Conservation (phyloP, 2,888 invertebrate genomes). For the Pogonocherus hispidulus region DNA sequence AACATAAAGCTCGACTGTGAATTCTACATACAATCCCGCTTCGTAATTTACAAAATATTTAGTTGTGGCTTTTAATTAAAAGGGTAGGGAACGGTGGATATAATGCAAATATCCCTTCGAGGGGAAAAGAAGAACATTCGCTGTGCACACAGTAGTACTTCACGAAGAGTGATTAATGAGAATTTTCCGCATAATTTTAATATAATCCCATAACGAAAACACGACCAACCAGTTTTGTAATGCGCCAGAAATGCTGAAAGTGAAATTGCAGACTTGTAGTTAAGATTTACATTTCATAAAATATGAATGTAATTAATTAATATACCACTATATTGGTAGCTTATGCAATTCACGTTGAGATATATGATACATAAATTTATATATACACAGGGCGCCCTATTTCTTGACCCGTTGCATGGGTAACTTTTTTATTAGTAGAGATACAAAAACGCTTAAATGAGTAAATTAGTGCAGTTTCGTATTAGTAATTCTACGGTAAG, state of each 20-base stretch:
- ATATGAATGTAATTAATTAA: too few species aligned
- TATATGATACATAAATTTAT: too few species aligned
- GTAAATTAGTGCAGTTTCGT: too few species aligned
- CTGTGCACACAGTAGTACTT: constrained; percentile 1
- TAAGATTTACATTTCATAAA: too few species aligned
- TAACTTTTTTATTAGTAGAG: too few species aligned
- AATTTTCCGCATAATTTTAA: constrained; percentile 11
- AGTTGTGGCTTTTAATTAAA: constrained; percentile 13
- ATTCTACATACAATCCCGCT: background rate
- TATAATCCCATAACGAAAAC: background rate
- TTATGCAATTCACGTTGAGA: too few species aligned
- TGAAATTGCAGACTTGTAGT: background rate
- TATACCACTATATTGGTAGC: too few species aligned
- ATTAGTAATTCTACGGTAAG: too few species aligned
- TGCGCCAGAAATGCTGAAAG: background rate
- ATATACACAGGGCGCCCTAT: too few species aligned
- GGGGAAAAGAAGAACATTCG: constrained; percentile 1
- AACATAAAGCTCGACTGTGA: background rate
- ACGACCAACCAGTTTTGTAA: background rate
- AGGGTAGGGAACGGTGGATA: background rate
- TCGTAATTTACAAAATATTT: constrained; percentile 5
- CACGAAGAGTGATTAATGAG: constrained; percentile 14
- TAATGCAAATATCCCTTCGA: background rate
- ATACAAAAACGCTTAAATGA: too few species aligned
- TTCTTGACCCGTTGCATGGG: too few species aligned